Base-by-base conservation (phyloP, 2,113 vertebrate genomes). In the Hippocampus guttulatus region DNA sequence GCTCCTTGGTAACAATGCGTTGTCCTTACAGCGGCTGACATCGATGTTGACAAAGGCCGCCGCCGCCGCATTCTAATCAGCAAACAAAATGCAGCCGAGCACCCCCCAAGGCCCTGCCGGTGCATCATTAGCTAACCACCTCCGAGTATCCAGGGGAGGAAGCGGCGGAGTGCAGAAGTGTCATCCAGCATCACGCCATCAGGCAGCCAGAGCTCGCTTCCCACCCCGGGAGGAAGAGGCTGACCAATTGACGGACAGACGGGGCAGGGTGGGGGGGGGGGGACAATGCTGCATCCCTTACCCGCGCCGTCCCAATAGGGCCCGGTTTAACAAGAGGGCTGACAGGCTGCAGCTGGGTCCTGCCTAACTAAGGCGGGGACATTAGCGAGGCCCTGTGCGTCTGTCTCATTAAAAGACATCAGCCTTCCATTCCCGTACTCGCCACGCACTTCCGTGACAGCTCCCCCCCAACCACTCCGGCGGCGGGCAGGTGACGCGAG, bases 401-500 rank as follows among this genome's bases (percentile, higher is more conserved):
- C 95, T 94, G 95, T 96, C 97, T 98, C 97, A 98, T 99, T 99
- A 99, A 94, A 95, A 95, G 95, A 93, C 95, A 94, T 95, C 94
- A 95, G 94, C 94, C 94, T 95, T 97, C 96, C 94, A 95, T 96
- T 94, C 93, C 80, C 90, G 91, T 90, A 91, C 92, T 92, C 85
- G 84, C 77, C 83, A 78, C 84, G 92, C 92, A 94, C 92, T 94
- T 88, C 93, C 92, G 89, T 97, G 97, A 99, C 96, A 98, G 95
- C 93, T 94, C 92, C 84, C 91, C 91, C 92, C 76, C 91, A 93
- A 93, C 93, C 93, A 92, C 92, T 43, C 91, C 93, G 92, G 94
- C 91, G 92, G 21, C 21, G 73, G 83, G 87, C 82, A 84, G 82
- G 87, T 89, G 90, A 91, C 87, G 75, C 60, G 77, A 79, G 84